phyloP scores from a whole-genome alignment of 1,140 invertebrate genomes.

The Pectinophora gossypiella region DNA sequence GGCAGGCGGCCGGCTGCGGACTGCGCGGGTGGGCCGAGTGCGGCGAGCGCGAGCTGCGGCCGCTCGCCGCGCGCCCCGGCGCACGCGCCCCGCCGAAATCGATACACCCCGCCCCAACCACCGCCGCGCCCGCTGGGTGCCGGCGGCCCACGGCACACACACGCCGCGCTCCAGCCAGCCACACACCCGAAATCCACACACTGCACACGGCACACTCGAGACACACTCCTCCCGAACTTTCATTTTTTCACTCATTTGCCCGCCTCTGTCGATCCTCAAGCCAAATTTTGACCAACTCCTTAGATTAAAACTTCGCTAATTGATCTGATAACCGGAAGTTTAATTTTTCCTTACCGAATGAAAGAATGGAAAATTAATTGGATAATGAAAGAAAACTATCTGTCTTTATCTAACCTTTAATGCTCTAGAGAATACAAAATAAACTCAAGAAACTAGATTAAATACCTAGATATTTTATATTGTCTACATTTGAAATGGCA shows the following conservation, averaged over 20 bases:
- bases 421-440: too few relatives aligned
- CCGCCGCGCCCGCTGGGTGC: slow-evolving; percentile 35
- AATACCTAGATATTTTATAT: too few relatives aligned
- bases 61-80: slow-evolving; percentile 42
- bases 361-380: too few relatives aligned
- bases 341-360: neutral
- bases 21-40: slow-evolving; percentile 51
- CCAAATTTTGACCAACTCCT: slow-evolving; percentile 20
- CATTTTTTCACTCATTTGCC: slow-evolving; percentile 29
- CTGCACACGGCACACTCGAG: slow-evolving; percentile 7
- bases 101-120: slow-evolving; percentile 68
- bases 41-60: slow-evolving; percentile 26
- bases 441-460: too few relatives aligned
- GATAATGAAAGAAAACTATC: too few relatives aligned
- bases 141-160: neutral
- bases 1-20: slow-evolving; percentile 61
- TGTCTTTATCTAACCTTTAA: too few relatives aligned
- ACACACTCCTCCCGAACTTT: slow-evolving; percentile 38
- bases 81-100: slow-evolving; percentile 66
- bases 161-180: slow-evolving; percentile 45
- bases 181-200: slow-evolving; percentile 33
- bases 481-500: too few relatives aligned
- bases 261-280: slow-evolving; percentile 16
- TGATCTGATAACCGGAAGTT: slow-evolving; percentile 13
- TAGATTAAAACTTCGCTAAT: slow-evolving; percentile 10